Evolutionary conservation across 2,797 vertebrate genomes (phyloP).

Genomic region (Cryptoblepharus egeriae): DNA sequence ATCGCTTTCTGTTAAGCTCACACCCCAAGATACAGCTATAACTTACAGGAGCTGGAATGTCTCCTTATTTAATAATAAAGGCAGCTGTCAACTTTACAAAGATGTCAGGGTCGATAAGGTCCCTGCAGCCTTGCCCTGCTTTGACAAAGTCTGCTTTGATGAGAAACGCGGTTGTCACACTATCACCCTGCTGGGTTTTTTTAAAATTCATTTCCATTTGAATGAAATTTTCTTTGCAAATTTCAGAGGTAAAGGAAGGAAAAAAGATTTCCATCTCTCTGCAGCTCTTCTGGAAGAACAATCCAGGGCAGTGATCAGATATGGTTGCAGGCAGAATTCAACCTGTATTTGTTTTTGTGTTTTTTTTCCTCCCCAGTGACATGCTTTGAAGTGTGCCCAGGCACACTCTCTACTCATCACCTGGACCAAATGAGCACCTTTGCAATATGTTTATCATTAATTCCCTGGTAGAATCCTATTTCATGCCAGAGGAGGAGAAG

Average conservation of each 20-base stretch:
- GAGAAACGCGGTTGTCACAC: constrained; percentile 22
- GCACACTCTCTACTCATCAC: constrained; percentile 33
- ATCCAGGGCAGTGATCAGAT: constrained; percentile 26
- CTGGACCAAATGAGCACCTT: constrained; percentile 36
- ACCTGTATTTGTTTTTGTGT: constrained; percentile 36
- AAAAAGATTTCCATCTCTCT: constrained; percentile 43
- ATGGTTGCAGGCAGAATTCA: not conserved
- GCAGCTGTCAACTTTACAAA: constrained; percentile 58
- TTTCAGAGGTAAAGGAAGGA: constrained; percentile 43
- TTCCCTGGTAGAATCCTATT: constrained; percentile 41
- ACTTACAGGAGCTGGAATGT: constrained; percentile 34
- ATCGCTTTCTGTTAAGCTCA: constrained; percentile 41
- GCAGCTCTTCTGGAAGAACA: constrained; percentile 25
- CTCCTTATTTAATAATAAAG: constrained; percentile 53
- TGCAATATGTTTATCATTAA: constrained; percentile 34
- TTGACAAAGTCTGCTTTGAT: constrained; percentile 56
- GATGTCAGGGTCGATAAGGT: constrained; percentile 48
- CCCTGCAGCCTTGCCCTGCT: constrained; percentile 32
- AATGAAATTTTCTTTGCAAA: constrained; percentile 47
- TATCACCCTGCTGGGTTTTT: constrained; percentile 32
- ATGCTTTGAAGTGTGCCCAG: constrained; percentile 51
- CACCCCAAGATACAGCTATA: constrained; percentile 37
- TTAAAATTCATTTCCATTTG: constrained; percentile 53
- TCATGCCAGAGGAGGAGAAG: not conserved
- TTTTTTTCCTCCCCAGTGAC: constrained; percentile 32